Base-by-base conservation (phyloP, 1,140 invertebrate species). In the Propsilocerus akamusi region DNA sequence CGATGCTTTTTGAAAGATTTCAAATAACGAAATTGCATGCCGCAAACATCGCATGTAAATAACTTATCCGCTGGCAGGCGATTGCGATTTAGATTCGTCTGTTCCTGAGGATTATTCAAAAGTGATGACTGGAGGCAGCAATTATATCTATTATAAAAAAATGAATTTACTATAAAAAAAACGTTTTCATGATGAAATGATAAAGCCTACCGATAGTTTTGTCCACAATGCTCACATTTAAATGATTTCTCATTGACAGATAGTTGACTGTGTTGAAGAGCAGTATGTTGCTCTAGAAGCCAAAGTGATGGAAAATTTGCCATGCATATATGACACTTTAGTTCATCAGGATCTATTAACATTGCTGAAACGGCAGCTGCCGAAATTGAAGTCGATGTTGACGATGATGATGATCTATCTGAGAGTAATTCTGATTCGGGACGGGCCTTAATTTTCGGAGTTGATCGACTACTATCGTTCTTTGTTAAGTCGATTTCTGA, bases 1-100 rank as follows among this genome's bases (percentile, higher is more conserved):
- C 86, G 73, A 59, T 89, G 86, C 64, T 90, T 89, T 63, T 88
- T 87, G 63, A 90, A 90, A 0, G 85, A 89, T 60, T 89, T 89
- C 20, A 89, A 72, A 62, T 87, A 88, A 51, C 82, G 72, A 61
- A 90, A 90, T 62, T 88, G 85, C 85, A 88, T 88, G 22, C 85
- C 85, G 65, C 85, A 90, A 1, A 88, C 83, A 57, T 88, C 85
- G 60, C 86, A 91, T 20, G 85, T 87, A 66, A 89, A 91, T 2
- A 88, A 72, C 61, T 89, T 89, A 66, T 89, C 86, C 7, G 86
- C 86, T 0, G 86, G 86, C 7, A 89, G 66, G 1, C 85, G 70
- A 2, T 86, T 85, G 1, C 85, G 75, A 58, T 91, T 41, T 20
- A 20, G 34, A 41, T 41, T 41, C 10, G 34, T 8, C 17, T 41